These are phyloP conservation scores for Sceloporus tristichus DNA, from an alignment of 2,113 vertebrate species.

Conservation along the genomic window DNA sequence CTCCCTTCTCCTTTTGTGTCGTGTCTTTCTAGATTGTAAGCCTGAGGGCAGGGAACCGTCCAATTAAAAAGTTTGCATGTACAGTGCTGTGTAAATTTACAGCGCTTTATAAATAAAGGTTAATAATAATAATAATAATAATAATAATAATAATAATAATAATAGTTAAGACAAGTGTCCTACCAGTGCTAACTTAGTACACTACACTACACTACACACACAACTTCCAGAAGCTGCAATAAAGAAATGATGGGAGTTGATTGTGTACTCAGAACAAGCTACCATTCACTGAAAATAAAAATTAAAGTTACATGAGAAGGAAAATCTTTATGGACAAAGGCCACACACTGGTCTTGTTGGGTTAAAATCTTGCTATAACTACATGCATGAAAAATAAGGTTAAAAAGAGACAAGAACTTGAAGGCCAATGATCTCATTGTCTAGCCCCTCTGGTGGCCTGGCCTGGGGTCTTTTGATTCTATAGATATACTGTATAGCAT, in stretches of 20 bases:
- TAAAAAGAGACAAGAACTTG: not conserved
- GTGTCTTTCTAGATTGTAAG: too few relatives aligned
- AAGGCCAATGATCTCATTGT: not conserved
- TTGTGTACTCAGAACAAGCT: not conserved
- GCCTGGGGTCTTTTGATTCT: not conserved
- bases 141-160: too few relatives aligned
- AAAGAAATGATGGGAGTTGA: not conserved
- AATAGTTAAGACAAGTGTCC: slow-evolving; percentile 2
- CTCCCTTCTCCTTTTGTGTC: too few relatives aligned
- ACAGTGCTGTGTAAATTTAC: too few relatives aligned
- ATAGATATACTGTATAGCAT: too few relatives aligned
- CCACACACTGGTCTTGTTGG: too few relatives aligned
- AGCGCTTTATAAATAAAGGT: too few relatives aligned
- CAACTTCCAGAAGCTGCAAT: not conserved
- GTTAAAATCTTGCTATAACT: too few relatives aligned
- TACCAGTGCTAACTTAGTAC: not conserved
- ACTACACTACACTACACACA: not conserved
- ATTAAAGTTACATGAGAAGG: not conserved
- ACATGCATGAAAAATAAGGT: not conserved
- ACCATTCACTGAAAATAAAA: not conserved
- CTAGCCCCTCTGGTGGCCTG: not conserved
- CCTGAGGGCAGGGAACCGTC: too few relatives aligned
- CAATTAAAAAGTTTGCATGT: too few relatives aligned
- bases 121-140: too few relatives aligned
- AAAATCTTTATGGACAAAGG: not conserved